Evolutionary conservation across 2,888 invertebrate species (phyloP).

Genomic region (Coremacera marginata): DNA sequence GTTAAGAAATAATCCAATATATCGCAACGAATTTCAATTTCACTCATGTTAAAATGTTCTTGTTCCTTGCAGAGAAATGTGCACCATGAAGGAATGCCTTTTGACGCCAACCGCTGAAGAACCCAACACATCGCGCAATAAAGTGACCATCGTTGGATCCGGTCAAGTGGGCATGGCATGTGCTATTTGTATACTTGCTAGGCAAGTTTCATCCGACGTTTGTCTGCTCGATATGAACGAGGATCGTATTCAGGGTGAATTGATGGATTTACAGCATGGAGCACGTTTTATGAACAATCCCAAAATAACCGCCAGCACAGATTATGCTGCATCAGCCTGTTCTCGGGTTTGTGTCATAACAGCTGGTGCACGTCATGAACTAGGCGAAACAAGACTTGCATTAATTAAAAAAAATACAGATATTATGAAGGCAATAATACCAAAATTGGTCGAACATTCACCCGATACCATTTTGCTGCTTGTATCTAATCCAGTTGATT

Average conservation of each 20-base stretch:
- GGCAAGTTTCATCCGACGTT: conserved; percentile 85
- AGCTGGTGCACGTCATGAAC: conserved; percentile 92
- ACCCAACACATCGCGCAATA: conserved; percentile 73
- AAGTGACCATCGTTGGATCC: conserved; percentile 89
- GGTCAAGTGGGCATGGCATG: conserved; percentile 95
- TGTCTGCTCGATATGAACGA: conserved; percentile 85
- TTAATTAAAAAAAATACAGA: conserved; percentile 92
- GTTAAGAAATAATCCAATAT: too few species aligned
- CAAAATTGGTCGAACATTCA: conserved; percentile 76
- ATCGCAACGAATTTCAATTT: too few species aligned
- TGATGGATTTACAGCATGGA: conserved; percentile 93
- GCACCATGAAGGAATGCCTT: conserved; percentile 62
- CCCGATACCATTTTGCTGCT: conserved; percentile 88
- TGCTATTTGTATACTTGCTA: conserved; percentile 86
- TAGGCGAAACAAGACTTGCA: conserved; percentile 88
- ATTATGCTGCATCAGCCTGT: conserved; percentile 82
- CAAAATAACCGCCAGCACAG: conserved; percentile 82
- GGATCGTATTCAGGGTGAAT: conserved; percentile 88
- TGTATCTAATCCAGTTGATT: conserved; percentile 94
- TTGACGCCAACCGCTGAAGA: conserved; percentile 72
- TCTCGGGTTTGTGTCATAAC: conserved; percentile 90
- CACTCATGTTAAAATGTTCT: background rate
- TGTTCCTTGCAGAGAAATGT: conserved; percentile 49
- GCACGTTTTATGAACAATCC: conserved; percentile 85
- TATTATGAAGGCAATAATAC: conserved; percentile 88